Base-by-base conservation (phyloP, 2,113 vertebrate species). In the Ptilorrhoa leucosticta region DNA sequence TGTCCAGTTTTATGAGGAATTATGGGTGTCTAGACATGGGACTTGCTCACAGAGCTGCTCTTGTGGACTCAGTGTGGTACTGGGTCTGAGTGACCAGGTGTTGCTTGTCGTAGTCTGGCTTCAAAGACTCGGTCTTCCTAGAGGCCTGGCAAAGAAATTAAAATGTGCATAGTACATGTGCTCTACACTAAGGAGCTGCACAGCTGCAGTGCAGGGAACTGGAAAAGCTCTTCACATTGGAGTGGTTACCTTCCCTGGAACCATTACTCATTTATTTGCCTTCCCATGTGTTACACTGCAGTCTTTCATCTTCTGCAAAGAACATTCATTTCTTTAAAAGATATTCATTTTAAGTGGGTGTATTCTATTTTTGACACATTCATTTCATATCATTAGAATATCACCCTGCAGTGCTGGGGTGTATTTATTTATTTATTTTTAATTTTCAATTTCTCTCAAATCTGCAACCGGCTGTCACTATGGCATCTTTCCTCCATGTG, bases 341-440 rank as follows among this genome's bases (percentile, higher is more conserved):
- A 76, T 83, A 93, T 44, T 96, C 1, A 91, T 87, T 91, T 90
- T 91, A 89, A 93, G 91, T 93, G 77, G 91, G 87, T 89, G 80
- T 95, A 70, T 87, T 93, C 96, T 97, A 93, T 95, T 97, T 97
- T 87, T 91, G 93, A 92, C 47, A 85, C 85, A 91, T 94, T 44
- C 44, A 92, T 95, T 96, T 96, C 60, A 51, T 68, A 93, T 93
- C 80, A 92, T 95, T 94, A 89, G 87, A 82, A 92, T 95, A 94
- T 83, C 91, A 90, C 30, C 53, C 86, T 94, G 79, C 27, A 54
- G n/a, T 70, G 45, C 76, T 88, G 51, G 63, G 30, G 33, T 57
- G 35, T 91, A n/a, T 85, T 94, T 92, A 82, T 31, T 64, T 53
- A 40, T 86, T 87, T 42, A 61, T 61, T 53, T 71, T 50, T 26